Base-by-base conservation (phyloP, 2,888 invertebrate genomes). In the Antheraea assamensis region DNA sequence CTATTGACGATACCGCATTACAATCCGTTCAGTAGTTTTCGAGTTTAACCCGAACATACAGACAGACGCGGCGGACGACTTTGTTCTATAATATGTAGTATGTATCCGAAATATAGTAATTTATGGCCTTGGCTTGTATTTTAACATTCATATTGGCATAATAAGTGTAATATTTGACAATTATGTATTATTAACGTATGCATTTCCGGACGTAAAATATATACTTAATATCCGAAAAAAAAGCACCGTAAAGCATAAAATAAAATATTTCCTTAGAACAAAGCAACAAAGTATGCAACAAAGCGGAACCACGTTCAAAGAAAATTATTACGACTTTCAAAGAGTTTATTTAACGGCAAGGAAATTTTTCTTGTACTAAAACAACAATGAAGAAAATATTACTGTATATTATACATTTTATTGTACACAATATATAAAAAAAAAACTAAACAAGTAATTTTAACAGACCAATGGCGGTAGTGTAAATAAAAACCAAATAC, bases 321-420 rank as follows among this genome's bases (percentile, higher is more conserved):
- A 78, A 83, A 83, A 85, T 85, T 82, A 85, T 84, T 83, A 82
- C 76, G 78, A 79, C 80, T 79, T 78, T 81, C 80, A 80, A 80
- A 82, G 81, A 79, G 80, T 80, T n/a, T 79, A 83, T 83, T 80
- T 80, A 81, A 82, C 73, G 78, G 79, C 76, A 78, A 78, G 78
- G 78, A 77, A 78, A 77, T 76, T 81, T 75, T 78, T 77, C 75
- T 75, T 75, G 76, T 78, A 76, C 77, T 76, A 77, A 80, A 79
- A 78, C 76, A 79, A 80, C 82, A 81, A 80, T 79, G 80, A 77
- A 78, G 76, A 80, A 77, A 79, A 80, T 78, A 79, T 79, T 27
- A 64, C 3, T 30, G 58, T 58, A 58, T 55, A 58, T 24, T 42
- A 7, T 42, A 13, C 42, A 42, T 42, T 42, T 2, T 42, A 42